Conservation (phyloP, 23 tunicate species). For the Halocynthia roretzi region DNA sequence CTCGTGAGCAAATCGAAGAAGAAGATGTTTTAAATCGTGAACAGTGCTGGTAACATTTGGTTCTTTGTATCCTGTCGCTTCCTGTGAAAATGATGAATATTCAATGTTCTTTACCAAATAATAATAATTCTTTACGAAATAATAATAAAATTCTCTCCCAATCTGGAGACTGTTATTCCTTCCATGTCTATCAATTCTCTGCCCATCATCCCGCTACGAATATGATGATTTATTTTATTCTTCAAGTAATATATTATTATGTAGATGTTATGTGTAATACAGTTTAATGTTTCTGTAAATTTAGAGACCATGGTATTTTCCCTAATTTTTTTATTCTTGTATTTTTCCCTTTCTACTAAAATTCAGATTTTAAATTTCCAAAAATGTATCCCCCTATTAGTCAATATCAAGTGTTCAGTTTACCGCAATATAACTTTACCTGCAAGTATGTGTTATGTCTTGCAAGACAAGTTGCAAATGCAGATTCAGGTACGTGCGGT, state of each 20-base stretch:
- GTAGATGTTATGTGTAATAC: too few species aligned
- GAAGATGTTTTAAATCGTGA: slow-evolving; percentile 81
- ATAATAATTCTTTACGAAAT: not conserved
- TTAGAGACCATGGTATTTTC: too few species aligned
- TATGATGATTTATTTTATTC: too few species aligned
- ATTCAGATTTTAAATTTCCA: too few species aligned
- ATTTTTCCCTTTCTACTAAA: too few species aligned
- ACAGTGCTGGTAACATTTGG: slow-evolving; percentile 75
- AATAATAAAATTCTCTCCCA: not conserved
- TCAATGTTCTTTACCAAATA: not conserved
- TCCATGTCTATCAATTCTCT: too few species aligned
- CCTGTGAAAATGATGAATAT: slow-evolving; percentile 22
- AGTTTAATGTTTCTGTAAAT: too few species aligned
- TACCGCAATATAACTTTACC: not conserved
- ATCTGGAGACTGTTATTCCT: not conserved
- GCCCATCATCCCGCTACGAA: not conserved
- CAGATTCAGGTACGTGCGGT: slow-evolving; percentile 94
- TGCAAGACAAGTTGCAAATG: slow-evolving; percentile 87
- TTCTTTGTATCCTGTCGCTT: slow-evolving; percentile 79
- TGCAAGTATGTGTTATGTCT: slow-evolving; percentile 93
- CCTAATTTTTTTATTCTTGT: too few species aligned
- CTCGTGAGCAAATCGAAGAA: slow-evolving; percentile 84
- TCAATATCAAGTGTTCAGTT: too few species aligned
- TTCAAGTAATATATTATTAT: too few species aligned
- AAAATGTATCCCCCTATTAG: too few species aligned